Evolutionary conservation across 1,140 invertebrate species (phyloP), one percentile per base, ranked within the genome.

Genomic region (Sitodiplosis mosellana): DNA sequence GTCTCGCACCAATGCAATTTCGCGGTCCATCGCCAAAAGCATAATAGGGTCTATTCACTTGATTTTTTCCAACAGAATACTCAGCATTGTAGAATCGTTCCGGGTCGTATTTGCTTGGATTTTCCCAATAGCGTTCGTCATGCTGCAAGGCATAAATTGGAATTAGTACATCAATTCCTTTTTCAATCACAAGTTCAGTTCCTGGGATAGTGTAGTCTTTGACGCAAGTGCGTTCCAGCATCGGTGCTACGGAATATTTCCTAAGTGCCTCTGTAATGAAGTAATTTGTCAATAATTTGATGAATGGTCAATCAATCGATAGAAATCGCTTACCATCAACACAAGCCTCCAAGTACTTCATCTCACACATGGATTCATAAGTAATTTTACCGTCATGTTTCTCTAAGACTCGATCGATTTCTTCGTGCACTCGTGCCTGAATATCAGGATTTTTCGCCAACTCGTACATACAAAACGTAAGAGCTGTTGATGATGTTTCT

Each of bases 141-240:
- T 69, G 67, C 49, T 86, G 82, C 33, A 86, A 63, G 2, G 70
- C 72, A 37, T 74, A 64, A 2, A 74, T 62, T 0, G 77, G 71
- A 27, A 83, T 68, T 12, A 72, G 58, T 14, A 82, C 56, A 11
- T 68, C 56, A 2, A 68, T 75, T 3, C 73, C 78, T 58, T 72
- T 63, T 45, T 74, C 67, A 36, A 77, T 61, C 1, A 58, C 56
- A 18, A 79, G 56, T 19, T 71, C 58, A 1, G 66, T 72, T 15
- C 70, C 69, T n/a, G 72, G 71, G 8, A 79, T 52, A 46, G 59
- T 59, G 53, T 70, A 74, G n/a, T 71, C 65, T 54, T 72, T 3
- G 3, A 27, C 27, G 10, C 27, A 27, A 27, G 27, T 27, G 3
- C 27, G 3, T 10, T 27, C 27, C 10, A 27, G 27, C 27, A 27